phyloP scores from a whole-genome alignment of 2,888 invertebrate species.

The Stenoptilia bipunctidactyla region DNA sequence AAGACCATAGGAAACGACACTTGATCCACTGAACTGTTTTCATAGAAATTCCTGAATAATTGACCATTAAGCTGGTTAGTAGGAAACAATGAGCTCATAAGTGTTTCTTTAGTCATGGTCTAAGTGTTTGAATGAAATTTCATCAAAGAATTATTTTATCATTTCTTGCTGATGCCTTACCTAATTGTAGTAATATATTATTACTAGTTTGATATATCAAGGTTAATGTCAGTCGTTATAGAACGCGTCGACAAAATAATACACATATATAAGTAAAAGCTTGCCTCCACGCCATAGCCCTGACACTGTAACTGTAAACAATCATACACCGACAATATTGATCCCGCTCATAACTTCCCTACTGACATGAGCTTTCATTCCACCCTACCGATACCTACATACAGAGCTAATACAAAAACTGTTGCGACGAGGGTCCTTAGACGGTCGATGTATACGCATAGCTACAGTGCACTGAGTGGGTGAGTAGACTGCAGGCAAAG shows the following conservation, averaged over 20 bases:
- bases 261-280: too few species aligned
- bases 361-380: constrained; percentile 40
- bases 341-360: constrained; percentile 30
- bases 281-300: constrained; percentile 2
- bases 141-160: too few species aligned
- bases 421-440: constrained; percentile 60
- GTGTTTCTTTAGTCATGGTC: too few species aligned
- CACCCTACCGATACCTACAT: constrained; percentile 26
- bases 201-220: too few species aligned
- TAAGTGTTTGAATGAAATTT: too few species aligned
- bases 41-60: background rate
- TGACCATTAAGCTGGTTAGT: background rate
- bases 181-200: too few species aligned
- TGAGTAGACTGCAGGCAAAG: constrained; percentile 66
- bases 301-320: constrained; percentile 10
- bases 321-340: constrained; percentile 21
- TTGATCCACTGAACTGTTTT: constrained; percentile 11
- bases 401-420: constrained; percentile 48
- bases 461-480: constrained; percentile 62
- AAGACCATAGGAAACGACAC: constrained; percentile 23
- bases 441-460: constrained; percentile 37
- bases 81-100: too few species aligned
- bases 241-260: too few species aligned
- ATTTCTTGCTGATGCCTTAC: too few species aligned
- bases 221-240: too few species aligned